Base-by-base conservation (phyloP, 2,113 vertebrate species). In the Onychostruthus taczanowskii region DNA sequence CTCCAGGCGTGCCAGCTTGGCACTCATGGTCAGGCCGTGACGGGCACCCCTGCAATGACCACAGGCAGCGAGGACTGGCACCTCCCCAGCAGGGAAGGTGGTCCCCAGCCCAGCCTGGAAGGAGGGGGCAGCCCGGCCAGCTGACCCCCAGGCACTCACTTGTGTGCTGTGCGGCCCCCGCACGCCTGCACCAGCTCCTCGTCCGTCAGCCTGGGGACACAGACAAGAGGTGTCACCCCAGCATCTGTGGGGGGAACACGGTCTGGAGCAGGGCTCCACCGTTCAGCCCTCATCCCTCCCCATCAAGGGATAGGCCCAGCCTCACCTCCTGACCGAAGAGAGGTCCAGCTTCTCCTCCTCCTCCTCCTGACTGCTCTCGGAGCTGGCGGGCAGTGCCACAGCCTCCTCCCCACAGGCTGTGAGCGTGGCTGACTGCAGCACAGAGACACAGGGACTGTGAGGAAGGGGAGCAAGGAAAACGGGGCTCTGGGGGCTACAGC, bases 161-260 rank as follows among this genome's bases (percentile, higher is more conserved):
- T 99, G 97, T 99, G 99, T 30, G 99, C 99, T 0, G 99, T 99
- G 56, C 99, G 98, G 37, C 99, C 99, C 63, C 99, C 98, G 7
- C 99, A 99, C 4, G 81, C 98, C 83, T 96, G 98, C 83, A 99
- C 86, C 31, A 99, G 97, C 41, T 99, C 98, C 47, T 98, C 95
- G 1, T 99, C 99, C 0, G 99, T 98, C 50, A 99, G 95, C 80
- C 99, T 99, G 92, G 20, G 59, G 47, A 63, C 13, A 28, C 18
- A 41, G 13, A 50, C 3, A 2, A 80, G 66, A 91, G 1, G 1
- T 7, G 13, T 88, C 58, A 87, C 59, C 39, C 41, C 50, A 31
- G n/a, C 33, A 11, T 1, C 4, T 1, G 7, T 2, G 7, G 2
- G 35, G 30, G 11, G 16, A 43, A 17, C 23, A 6, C 0, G 0